Conservation (phyloP, 2,113 vertebrate species). For the Jaculus jaculus region DNA sequence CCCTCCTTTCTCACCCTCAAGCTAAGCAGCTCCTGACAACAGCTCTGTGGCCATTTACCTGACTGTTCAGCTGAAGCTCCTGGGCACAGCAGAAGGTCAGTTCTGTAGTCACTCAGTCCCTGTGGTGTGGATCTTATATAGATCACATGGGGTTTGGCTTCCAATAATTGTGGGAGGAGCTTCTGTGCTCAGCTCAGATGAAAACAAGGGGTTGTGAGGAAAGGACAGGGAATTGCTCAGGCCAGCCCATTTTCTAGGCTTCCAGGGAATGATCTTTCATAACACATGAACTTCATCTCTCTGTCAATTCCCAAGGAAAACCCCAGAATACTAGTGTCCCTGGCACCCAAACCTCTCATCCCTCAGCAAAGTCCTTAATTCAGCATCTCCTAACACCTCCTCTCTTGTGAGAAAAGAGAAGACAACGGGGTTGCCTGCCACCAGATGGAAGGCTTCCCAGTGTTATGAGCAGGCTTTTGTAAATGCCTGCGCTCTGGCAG, state of each 20-base stretch:
- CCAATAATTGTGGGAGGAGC: slow-evolving; percentile 50
- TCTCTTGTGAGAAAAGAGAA: background rate
- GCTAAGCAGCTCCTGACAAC: background rate
- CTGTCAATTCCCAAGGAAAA: background rate
- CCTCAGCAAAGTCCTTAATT: background rate
- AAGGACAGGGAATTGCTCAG: background rate
- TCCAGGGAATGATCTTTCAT: background rate
- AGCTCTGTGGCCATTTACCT: slow-evolving; percentile 28
- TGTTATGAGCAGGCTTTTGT: too few species aligned
- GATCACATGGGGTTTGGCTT: slow-evolving; percentile 41
- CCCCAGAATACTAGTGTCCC: background rate
- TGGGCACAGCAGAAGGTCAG: background rate
- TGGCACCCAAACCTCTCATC: background rate
- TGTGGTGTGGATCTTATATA: background rate
- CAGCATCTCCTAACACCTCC: background rate
- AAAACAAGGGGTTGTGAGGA: background rate
- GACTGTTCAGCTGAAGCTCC: background rate
- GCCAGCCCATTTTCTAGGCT: background rate
- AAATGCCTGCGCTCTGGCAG: too few species aligned
- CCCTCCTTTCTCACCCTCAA: background rate
- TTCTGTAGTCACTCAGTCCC: background rate
- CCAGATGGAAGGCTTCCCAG: background rate
- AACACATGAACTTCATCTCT: background rate
- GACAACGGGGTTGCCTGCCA: background rate
- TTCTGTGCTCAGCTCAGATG: background rate